Evolutionary conservation across 2,797 vertebrate species (phyloP).

Genomic region (Rachycentron canadum): DNA sequence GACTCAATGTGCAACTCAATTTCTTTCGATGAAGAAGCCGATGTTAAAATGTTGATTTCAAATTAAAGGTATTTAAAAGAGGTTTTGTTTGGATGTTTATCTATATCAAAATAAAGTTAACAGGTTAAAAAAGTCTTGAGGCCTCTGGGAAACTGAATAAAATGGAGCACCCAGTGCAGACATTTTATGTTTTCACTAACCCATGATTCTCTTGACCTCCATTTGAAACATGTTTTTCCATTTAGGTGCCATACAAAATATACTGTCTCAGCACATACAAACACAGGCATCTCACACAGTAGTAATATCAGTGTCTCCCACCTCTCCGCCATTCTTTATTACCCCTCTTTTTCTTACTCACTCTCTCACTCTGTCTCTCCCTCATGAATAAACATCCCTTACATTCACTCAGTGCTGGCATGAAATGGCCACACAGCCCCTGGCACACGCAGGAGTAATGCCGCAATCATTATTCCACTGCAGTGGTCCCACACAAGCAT

Average conservation of each 20-base stretch:
- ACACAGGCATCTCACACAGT: conserved; percentile 54
- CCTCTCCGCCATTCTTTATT: conserved; percentile 69
- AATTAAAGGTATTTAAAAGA: conserved; percentile 27
- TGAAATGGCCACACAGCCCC: conserved; percentile 84
- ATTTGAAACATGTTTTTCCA: not conserved
- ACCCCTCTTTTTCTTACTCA: conserved; percentile 48
- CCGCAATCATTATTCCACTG: conserved; percentile 90
- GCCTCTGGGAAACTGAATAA: conserved; percentile 17
- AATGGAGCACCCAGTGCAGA: conserved; percentile 12
- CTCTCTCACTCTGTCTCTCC: conserved; percentile 35
- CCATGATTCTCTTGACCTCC: conserved; percentile 33
- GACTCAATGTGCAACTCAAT: not conserved
- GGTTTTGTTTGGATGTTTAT: conserved; percentile 7
- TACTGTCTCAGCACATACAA: conserved; percentile 55
- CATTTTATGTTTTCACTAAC: conserved; percentile 22
- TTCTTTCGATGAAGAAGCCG: not conserved
- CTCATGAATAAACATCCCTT: conserved; percentile 84
- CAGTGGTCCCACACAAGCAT: conserved; percentile 89
- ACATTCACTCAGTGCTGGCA: conserved; percentile 78
- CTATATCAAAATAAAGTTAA: conserved; percentile 17
- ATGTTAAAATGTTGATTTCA: not conserved
- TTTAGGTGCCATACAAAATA: conserved; percentile 14
- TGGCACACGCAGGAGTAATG: conserved; percentile 86
- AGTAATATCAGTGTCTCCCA: conserved; percentile 72
- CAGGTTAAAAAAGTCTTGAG: conserved; percentile 8